Evolutionary conservation across 2,113 vertebrate species (phyloP).

Genomic region (Herpetotheres cachinnans): DNA sequence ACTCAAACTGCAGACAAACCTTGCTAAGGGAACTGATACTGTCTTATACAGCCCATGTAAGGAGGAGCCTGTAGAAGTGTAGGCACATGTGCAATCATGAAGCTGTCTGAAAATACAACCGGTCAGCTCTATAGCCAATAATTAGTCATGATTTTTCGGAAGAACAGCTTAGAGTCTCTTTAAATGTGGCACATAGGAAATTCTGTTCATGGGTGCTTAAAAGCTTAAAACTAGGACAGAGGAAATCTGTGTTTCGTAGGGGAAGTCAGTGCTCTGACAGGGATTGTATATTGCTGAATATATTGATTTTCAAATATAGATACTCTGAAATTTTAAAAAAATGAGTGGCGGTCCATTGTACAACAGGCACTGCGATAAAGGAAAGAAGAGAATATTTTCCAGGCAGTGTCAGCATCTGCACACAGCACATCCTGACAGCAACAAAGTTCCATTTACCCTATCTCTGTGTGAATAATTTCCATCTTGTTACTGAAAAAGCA

Average conservation of each 20-base stretch:
- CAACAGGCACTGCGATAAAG: not conserved
- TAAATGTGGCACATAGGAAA: not conserved
- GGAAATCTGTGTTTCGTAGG: not conserved
- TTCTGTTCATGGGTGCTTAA: not conserved
- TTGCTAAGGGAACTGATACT: not conserved
- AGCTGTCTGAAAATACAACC: not conserved
- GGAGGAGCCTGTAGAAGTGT: not conserved
- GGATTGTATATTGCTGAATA: not conserved
- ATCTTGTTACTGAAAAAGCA: not conserved
- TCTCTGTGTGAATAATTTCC: not conserved
- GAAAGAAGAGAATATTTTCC: not conserved
- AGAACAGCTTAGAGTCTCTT: not conserved
- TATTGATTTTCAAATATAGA: not conserved
- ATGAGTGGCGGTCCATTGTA: not conserved
- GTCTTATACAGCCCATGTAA: not conserved
- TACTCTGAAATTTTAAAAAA: not conserved
- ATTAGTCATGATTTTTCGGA: not conserved
- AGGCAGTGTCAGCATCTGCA: not conserved
- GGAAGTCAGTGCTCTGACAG: not conserved
- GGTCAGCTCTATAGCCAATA: not conserved
- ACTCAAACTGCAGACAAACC: not conserved
- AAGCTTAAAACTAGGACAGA: not conserved
- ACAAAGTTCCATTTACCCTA: not conserved
- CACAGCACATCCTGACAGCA: not conserved
- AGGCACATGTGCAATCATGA: accelerated